These are phyloP conservation scores for Epinephelus malabaricus DNA, from an alignment of 2,797 vertebrate species.

Conservation along the genomic window DNA sequence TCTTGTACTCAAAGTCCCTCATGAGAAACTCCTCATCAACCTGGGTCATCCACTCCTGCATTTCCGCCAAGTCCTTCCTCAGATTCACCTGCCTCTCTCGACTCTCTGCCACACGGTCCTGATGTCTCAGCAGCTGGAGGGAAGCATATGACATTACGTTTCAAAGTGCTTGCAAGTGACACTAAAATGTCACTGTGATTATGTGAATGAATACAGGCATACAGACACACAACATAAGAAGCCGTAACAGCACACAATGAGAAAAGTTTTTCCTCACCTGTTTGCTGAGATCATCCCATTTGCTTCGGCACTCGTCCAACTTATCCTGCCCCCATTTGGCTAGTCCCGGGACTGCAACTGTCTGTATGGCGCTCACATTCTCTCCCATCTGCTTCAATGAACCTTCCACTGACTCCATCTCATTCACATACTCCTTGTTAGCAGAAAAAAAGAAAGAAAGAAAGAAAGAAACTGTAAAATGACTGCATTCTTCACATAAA, in stretches of 20 bases:
- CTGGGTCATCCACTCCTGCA: conserved; percentile 98
- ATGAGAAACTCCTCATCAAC: conserved; percentile 98
- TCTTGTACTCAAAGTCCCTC: conserved; percentile 98
- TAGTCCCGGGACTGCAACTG: conserved; percentile 83
- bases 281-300: conserved; percentile 91
- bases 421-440: conserved; percentile 88
- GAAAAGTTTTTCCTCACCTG: conserved; percentile 84
- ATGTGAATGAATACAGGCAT: not conserved
- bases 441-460: not conserved
- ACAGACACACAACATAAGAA: not conserved
- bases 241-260: not conserved
- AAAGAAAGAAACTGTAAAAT: not conserved
- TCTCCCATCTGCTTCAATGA: conserved; percentile 92
- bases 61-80: conserved; percentile 97
- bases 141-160: not conserved
- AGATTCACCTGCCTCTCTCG: conserved; percentile 94
- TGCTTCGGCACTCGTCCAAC: conserved; percentile 84
- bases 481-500: not conserved
- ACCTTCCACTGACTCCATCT: conserved; percentile 91
- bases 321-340: conserved; percentile 88
- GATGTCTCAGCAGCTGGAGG: conserved; percentile 90
- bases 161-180: not conserved
- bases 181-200: not conserved
- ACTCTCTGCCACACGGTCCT: conserved; percentile 89
- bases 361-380: conserved; percentile 87